Conservation (phyloP, 1,140 invertebrate genomes). For the Calosoma granatense region DNA sequence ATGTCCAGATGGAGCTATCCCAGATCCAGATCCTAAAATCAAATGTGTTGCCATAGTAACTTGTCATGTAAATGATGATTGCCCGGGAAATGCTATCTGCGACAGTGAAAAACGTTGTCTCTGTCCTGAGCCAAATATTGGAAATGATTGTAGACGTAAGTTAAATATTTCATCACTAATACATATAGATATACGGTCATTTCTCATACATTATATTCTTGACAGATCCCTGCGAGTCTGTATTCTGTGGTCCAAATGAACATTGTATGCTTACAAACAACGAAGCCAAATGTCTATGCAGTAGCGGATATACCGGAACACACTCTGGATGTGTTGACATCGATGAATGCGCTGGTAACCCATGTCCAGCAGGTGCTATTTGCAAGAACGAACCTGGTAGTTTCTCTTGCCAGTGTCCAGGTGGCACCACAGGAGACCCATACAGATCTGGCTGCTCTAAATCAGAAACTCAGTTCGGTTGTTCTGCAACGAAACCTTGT, state of each 20-base stretch:
- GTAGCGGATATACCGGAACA: slow-evolving; percentile 61
- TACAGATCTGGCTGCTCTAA: slow-evolving; percentile 60
- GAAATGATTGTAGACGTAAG: slow-evolving; percentile 84
- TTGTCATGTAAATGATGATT: slow-evolving; percentile 63
- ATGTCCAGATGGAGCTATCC: slow-evolving; percentile 68
- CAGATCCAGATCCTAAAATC: slow-evolving; percentile 68
- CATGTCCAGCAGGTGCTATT: slow-evolving; percentile 70
- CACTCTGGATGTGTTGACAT: slow-evolving; percentile 74
- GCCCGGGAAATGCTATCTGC: slow-evolving; percentile 83
- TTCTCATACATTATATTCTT: slow-evolving; percentile 16
- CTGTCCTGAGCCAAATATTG: slow-evolving; percentile 82
- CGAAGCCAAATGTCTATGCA: slow-evolving; percentile 73
- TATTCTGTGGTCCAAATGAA: slow-evolving; percentile 76
- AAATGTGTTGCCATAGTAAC: slow-evolving; percentile 71
- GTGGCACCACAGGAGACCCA: slow-evolving; percentile 56
- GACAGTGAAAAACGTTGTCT: slow-evolving; percentile 64
- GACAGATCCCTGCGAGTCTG: slow-evolving; percentile 79
- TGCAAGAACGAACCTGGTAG: slow-evolving; percentile 80
- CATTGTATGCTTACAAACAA: slow-evolving; percentile 80
- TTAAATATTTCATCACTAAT: slow-evolving; percentile 22
- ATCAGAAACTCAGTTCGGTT: slow-evolving; percentile 50
- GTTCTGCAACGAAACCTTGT: slow-evolving; percentile 65
- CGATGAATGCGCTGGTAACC: slow-evolving; percentile 67
- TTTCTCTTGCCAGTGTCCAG: slow-evolving; percentile 80
- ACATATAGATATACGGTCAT: not conserved